Evolutionary conservation across 1,140 invertebrate species (phyloP), one percentile per base, ranked within the genome.

Genomic region (Drosophila chauvacae): DNA sequence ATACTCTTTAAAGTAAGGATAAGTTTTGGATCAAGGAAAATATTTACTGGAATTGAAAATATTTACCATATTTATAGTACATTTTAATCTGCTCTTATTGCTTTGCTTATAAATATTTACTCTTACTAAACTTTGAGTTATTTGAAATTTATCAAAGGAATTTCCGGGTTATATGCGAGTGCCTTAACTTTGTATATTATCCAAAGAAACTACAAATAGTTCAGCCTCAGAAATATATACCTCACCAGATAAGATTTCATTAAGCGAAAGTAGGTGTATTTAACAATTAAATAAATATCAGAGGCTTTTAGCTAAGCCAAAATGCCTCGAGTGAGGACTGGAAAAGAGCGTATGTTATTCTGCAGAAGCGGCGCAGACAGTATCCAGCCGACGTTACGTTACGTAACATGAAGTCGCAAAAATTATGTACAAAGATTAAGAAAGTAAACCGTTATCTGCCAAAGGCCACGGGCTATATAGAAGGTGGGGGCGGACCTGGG

Each of bases 341-440:
- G 11, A 60, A n/a, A 30, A 28, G 39, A 61, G 41, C 63, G 41
- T 70, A 37, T 68, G 63, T 56, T 51, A 37, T 60, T 71, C 55
- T 30, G 13, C 26, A 48, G 51, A 48, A 57, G 23, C 26, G 64
- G 0, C 10, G 5, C 66, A 68, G 42, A 70, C 48, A 45, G 30
- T 45, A 65, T 65, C 47, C 66, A 28, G 30, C 10, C 63, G 53
- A 74, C 68, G 69, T 74, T 72, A 66, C 66, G 72, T 80, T 76
- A 60, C 66, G 63, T 69, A 83, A 74, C 71, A 83, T 83, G 76
- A 83, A 81, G 66, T 87, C 63, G 65, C 80, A 77, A 66, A 88
- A 84, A 84, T 87, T 88, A 87, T 88, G 83, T 87, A 84, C 72
- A 77, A 83, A 87, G 83, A 87, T 87, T 88, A 87, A 87, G 83